A percentile compares a stretch with the other conserved stretches of the same genome.
phyloP scores from a whole-genome alignment of 2,113 vertebrate genomes.

The Notothenia rossii region DNA sequence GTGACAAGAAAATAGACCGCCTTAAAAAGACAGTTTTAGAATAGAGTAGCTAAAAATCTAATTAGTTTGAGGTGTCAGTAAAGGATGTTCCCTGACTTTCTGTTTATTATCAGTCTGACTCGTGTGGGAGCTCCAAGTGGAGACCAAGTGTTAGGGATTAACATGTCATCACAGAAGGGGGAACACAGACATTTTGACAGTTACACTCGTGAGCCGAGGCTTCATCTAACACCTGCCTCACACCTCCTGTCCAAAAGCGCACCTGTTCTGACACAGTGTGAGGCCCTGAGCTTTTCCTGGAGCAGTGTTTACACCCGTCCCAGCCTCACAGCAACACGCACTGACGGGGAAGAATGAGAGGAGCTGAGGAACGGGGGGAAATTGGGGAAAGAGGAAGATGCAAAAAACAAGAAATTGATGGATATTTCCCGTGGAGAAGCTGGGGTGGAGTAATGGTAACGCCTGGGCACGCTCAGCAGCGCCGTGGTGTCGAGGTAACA shows the following conservation, averaged over 20 bases:
- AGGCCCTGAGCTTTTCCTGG: constrained; percentile 60
- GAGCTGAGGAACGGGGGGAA: constrained; percentile 23
- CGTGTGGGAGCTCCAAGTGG: constrained; percentile 60
- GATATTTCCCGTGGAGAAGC: constrained; percentile 76
- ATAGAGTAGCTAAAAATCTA: constrained; percentile 44
- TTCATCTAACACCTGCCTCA: constrained; percentile 78
- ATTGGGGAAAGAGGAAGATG: constrained; percentile 53
- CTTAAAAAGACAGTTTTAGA: constrained; percentile 2
- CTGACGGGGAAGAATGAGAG: constrained; percentile 25
- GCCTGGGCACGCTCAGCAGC: constrained; percentile 73
- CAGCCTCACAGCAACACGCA: constrained; percentile 41
- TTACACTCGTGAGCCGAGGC: constrained; percentile 69
- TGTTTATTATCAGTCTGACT: constrained; percentile 62
- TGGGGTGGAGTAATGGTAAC: constrained; percentile 65
- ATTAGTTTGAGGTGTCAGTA: constrained; percentile 63
- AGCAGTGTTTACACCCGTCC: constrained; percentile 78
- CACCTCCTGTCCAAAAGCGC: constrained; percentile 73
- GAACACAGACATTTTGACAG: constrained; percentile 75
- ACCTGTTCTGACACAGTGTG: constrained; percentile 76
- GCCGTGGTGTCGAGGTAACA: constrained; percentile 82
- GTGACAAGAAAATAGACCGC: constrained; percentile 32
- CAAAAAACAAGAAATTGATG: constrained; percentile 73
- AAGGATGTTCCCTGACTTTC: constrained; percentile 60
- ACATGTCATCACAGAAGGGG: constrained; percentile 79
- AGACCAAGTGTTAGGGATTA: constrained; percentile 79